These are phyloP conservation scores for Synergus umbraculus DNA, from an alignment of 2,888 invertebrate genomes.

Conservation along the genomic window DNA sequence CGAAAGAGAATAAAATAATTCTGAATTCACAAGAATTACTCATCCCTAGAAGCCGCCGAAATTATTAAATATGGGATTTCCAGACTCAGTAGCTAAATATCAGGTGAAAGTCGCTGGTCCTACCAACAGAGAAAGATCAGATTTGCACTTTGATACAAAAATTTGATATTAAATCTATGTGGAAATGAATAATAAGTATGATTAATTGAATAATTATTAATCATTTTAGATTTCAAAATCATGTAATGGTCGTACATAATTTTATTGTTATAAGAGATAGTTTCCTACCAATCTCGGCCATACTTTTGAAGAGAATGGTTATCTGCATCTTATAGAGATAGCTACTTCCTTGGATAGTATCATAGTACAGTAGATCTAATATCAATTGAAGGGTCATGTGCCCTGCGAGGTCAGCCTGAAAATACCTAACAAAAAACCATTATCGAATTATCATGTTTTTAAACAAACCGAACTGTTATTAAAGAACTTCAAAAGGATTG, in stretches of 20 bases:
- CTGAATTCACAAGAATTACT: neutral
- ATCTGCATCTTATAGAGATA: slow-evolving; percentile 16
- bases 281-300: slow-evolving; percentile 3
- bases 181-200: too few relatives aligned
- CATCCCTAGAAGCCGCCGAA: neutral
- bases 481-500: neutral
- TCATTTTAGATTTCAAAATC: neutral
- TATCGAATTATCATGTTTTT: neutral
- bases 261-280: neutral
- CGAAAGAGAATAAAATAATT: neutral
- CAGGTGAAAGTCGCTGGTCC: neutral
- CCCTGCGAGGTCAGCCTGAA: slow-evolving; percentile 14
- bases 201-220: neutral
- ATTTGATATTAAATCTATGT: too few relatives aligned
- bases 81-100: neutral
- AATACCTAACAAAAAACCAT: neutral
- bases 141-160: too few relatives aligned
- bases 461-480: neutral
- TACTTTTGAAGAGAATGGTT: slow-evolving; percentile 14
- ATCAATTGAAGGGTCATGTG: slow-evolving; percentile 11
- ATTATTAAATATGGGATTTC: neutral
- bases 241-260: neutral
- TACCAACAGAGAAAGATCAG: neutral
- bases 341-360: neutral
- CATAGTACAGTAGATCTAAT: neutral